These are phyloP conservation scores for Palloptera scutellata DNA, from an alignment of 2,888 invertebrate genomes.

Conservation along the genomic window DNA sequence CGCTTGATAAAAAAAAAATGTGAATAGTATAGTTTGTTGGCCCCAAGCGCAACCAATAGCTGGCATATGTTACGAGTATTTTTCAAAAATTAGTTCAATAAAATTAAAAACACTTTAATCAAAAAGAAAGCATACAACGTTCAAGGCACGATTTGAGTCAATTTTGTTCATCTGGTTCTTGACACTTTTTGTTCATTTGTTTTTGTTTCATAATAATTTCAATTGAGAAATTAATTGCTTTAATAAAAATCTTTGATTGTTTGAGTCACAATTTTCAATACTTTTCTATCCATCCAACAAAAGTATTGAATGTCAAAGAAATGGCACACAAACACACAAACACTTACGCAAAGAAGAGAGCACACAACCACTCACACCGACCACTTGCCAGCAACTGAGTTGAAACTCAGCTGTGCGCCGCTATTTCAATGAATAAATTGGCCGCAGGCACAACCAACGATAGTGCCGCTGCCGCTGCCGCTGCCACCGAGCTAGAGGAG, in stretches of 20 bases:
- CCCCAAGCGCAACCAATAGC: too few species aligned
- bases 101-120: too few species aligned
- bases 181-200: too few species aligned
- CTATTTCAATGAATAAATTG: slow-evolving; percentile 62
- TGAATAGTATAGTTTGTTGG: too few species aligned
- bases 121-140: too few species aligned
- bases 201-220: background rate
- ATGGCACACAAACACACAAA: slow-evolving; percentile 3
- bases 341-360: slow-evolving; percentile 2
- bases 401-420: slow-evolving; percentile 59
- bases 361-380: slow-evolving; percentile 58
- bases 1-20: too few species aligned
- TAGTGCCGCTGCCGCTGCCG: slow-evolving; percentile 28
- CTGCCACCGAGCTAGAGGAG: slow-evolving; percentile 26
- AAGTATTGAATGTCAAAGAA: background rate
- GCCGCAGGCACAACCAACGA: slow-evolving; percentile 38
- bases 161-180: too few species aligned
- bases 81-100: too few species aligned
- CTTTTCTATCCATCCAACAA: too few species aligned
- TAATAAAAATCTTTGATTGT: background rate
- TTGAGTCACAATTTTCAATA: background rate
- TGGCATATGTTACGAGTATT: too few species aligned
- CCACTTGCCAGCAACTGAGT: slow-evolving; percentile 63
- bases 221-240: background rate
- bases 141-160: too few species aligned